phyloP scores from a whole-genome alignment of 2,797 vertebrate species.

The Rachycentron canadum region DNA sequence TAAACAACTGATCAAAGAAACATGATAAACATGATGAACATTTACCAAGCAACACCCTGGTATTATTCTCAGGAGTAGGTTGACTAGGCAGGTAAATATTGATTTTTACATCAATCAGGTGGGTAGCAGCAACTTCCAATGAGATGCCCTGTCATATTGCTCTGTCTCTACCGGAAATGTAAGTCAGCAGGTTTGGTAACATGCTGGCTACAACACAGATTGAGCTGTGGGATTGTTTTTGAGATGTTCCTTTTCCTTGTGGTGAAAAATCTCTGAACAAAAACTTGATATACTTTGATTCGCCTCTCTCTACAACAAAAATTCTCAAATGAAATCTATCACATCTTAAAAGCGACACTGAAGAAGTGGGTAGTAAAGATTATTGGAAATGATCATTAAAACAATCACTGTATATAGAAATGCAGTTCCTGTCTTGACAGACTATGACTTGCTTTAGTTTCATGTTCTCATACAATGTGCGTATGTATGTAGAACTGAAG shows the following conservation, averaged over 20 bases:
- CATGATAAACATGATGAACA: background rate
- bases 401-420: no score
- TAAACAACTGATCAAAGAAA: background rate
- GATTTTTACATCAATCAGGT: background rate
- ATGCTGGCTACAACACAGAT: background rate
- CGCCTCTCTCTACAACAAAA: no score
- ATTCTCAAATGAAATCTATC: no score
- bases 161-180: slow-evolving; percentile 1
- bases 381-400: background rate
- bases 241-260: no score
- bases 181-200: background rate
- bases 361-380: no score
- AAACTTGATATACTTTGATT: background rate
- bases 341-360: background rate
- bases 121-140: background rate
- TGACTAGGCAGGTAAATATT: background rate
- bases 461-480: background rate
- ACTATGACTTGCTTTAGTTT: background rate
- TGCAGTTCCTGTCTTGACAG: background rate
- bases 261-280: background rate
- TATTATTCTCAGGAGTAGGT: background rate
- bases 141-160: background rate
- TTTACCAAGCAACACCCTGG: background rate
- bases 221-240: background rate
- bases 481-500: no score